Percentiles rank a stretch among this genome's conserved stretches.
These are phyloP conservation scores for Pangasianodon hypophthalmus DNA, from an alignment of 2,113 vertebrate genomes.

Conservation along the genomic window DNA sequence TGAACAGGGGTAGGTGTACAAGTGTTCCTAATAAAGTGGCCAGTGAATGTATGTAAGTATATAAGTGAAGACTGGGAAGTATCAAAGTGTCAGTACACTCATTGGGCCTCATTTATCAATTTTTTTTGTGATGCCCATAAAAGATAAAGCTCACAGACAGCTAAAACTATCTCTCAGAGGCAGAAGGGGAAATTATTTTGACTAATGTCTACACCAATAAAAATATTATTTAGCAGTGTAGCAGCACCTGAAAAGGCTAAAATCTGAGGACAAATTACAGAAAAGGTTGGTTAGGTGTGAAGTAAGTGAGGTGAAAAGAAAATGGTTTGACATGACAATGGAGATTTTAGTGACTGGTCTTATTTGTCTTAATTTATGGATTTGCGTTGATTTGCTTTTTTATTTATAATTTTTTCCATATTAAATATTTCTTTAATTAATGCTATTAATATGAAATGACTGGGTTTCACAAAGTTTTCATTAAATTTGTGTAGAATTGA, in stretches of 20 bases:
- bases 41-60: constrained; percentile 64
- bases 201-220: background rate
- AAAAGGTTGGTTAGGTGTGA: background rate
- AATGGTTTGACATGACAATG: background rate
- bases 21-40: background rate
- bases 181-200: background rate
- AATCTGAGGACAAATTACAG: background rate
- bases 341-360: background rate
- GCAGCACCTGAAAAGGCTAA: background rate
- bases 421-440: background rate
- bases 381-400: background rate
- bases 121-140: background rate
- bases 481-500: background rate
- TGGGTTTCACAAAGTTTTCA: background rate
- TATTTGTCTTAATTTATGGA: background rate
- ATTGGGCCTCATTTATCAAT: constrained; percentile 65
- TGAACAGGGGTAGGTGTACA: background rate
- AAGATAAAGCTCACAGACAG: background rate
- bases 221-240: background rate
- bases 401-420: background rate
- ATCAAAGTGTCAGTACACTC: constrained; percentile 66
- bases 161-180: background rate
- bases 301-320: background rate
- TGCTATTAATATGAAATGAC: background rate
- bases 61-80: constrained; percentile 78